Conservation (phyloP, 2,113 vertebrate genomes). For the Ictalurus punctatus region DNA sequence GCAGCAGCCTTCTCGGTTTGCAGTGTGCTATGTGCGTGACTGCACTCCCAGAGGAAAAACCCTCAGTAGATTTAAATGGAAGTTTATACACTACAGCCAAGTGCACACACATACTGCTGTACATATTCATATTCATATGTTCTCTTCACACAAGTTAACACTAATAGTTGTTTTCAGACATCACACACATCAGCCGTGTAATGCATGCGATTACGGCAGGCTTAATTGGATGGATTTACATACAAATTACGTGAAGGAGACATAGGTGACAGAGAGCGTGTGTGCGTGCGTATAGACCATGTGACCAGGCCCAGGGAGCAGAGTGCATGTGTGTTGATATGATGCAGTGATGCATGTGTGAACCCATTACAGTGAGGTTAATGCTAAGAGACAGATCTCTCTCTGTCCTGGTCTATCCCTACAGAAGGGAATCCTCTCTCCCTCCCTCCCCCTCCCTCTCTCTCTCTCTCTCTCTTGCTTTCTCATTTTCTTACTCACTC, state of each 20-base stretch:
- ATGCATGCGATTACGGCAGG: not conserved
- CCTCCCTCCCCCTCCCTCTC: not conserved
- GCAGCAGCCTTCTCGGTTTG: not conserved
- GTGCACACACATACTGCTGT: not conserved
- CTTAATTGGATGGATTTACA: not conserved
- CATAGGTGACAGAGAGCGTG: not conserved
- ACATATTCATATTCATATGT: constrained; percentile 4
- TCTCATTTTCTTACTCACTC: not conserved
- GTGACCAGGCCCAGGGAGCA: not conserved
- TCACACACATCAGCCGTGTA: not conserved
- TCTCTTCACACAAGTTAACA: not conserved
- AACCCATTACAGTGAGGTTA: constrained; percentile 50
- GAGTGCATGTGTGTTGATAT: constrained; percentile 42
- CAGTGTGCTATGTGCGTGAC: not conserved
- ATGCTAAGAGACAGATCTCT: constrained; percentile 37
- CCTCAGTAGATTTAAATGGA: not conserved
- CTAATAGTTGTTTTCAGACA: not conserved
- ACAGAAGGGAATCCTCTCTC: constrained; percentile 38
- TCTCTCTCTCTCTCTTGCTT: not conserved
- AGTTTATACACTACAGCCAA: not conserved
- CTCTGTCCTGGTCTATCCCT: constrained; percentile 17
- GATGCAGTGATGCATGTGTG: constrained; percentile 37
- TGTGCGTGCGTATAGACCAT: not conserved
- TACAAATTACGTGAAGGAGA: not conserved
- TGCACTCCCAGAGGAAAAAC: not conserved